Evolutionary conservation across 2,797 vertebrate genomes (phyloP).

Genomic region (Sandelia bainsii): DNA sequence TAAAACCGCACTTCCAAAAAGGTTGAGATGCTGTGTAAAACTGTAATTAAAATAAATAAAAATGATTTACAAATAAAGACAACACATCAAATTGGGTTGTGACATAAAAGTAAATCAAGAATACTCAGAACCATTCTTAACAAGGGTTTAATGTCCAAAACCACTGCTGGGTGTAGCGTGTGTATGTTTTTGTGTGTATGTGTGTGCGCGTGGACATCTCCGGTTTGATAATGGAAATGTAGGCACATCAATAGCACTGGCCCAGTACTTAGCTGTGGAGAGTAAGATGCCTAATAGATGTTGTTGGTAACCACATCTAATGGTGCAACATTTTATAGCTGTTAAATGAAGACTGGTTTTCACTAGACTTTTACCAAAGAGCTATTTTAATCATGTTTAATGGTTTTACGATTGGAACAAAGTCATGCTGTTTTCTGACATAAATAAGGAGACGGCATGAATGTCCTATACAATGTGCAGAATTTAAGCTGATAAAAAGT

Average conservation of each 20-base stretch:
- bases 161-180: not conserved
- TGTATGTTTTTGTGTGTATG: too few relatives aligned
- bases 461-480: not conserved
- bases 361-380: constrained; percentile 20
- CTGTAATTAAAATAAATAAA: too few relatives aligned
- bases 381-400: constrained; percentile 4
- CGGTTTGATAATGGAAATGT: constrained; percentile 15
- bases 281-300: not conserved
- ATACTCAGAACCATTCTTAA: not conserved
- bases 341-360: constrained; percentile 15
- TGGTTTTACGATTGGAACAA: constrained; percentile 11
- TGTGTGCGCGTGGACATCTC: too few relatives aligned
- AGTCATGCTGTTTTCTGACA: not conserved
- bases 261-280: constrained; percentile 1
- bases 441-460: not conserved
- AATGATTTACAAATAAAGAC: too few relatives aligned
- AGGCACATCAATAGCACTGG: too few relatives aligned
- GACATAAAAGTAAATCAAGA: not conserved
- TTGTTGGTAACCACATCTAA: constrained; percentile 24
- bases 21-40: too few relatives aligned
- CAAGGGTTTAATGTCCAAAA: not conserved
- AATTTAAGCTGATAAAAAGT: not conserved
- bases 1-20: too few relatives aligned
- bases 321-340: not conserved
- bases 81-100: too few relatives aligned